Base-by-base conservation (phyloP, 2,888 invertebrate genomes). In the Stenolophus ochropezus region DNA sequence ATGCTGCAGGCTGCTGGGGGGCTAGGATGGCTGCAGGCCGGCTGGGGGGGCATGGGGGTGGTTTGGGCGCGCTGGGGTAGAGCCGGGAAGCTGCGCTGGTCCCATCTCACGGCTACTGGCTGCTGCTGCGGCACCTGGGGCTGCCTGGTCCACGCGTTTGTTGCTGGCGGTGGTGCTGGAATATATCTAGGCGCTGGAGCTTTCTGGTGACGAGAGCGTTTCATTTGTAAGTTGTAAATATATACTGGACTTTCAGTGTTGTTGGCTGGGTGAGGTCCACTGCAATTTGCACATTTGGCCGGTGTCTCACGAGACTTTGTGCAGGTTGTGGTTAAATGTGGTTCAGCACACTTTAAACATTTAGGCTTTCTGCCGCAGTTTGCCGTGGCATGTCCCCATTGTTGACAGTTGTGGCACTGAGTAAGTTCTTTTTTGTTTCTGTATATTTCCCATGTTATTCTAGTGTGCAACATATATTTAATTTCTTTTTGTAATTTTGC, bases 251-350 rank as follows among this genome's bases (percentile, higher is more conserved):
- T 42, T 4, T 71, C 14, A 2, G 16, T 21, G 11, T n/a, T 23
- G n/a, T 71, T 71, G 5, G 71, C 71, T 18, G 71, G 71, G 8
- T 71, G 42, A 16, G 33, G 18, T 0, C 11, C 42, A 1, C n/a
- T 14, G 47, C 71, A 71, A n/a, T 71, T 71, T 2, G 20, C 71
- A 18, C 71, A 71, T 5, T 71, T 71, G 2, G 47, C 47, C 5
- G 71, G 33, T 0, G 69, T 16, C 8, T 33, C 47, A n/a, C 20
- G 33, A 1, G 33, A 6, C 25, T 69, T 69, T 33, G 2, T n/a
- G 11, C 33, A 71, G 33, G n/a, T 20, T 2, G 1, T 4, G 0
- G 23, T 25, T 2, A 8, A 2, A 4, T 61, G 61, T 0, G 21
- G 8, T 14, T 2, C 61, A 0, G 71, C 71, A 11, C 71, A 71